phyloP scores from a whole-genome alignment of 2,797 vertebrate genomes.

The Trachops cirrhosus region DNA sequence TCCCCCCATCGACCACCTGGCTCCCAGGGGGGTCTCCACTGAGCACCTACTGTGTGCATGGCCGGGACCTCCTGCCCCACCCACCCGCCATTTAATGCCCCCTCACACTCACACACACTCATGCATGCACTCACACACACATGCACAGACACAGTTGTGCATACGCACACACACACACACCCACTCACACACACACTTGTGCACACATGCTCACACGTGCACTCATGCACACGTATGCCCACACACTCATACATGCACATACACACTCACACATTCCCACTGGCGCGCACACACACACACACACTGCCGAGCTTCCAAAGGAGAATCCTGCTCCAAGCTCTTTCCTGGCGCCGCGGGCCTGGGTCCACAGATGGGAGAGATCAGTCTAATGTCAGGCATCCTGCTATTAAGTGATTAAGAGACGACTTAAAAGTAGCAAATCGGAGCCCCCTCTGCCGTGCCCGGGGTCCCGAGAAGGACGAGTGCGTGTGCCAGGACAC shows the following conservation, averaged over 20 bases:
- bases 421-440: neutral
- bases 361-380: neutral
- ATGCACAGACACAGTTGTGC: no score
- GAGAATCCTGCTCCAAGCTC: rapidly evolving
- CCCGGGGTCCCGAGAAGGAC: neutral
- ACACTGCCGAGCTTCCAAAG: rapidly evolving
- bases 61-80: neutral
- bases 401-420: constrained; percentile 25
- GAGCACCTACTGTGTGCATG: neutral
- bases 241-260: rapidly evolving
- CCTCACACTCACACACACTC: neutral
- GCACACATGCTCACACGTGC: no score
- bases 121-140: neutral
- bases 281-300: neutral
- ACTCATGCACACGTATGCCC: no score
- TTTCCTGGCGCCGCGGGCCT: rapidly evolving
- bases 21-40: neutral
- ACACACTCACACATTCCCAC: no score
- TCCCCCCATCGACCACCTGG: neutral
- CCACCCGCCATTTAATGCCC: neutral
- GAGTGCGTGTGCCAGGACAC: rapidly evolving
- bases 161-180: no score
- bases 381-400: neutral
- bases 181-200: no score
- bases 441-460: neutral